phyloP scores from a whole-genome alignment of 2,113 vertebrate species.

The Perca schrenkii region DNA sequence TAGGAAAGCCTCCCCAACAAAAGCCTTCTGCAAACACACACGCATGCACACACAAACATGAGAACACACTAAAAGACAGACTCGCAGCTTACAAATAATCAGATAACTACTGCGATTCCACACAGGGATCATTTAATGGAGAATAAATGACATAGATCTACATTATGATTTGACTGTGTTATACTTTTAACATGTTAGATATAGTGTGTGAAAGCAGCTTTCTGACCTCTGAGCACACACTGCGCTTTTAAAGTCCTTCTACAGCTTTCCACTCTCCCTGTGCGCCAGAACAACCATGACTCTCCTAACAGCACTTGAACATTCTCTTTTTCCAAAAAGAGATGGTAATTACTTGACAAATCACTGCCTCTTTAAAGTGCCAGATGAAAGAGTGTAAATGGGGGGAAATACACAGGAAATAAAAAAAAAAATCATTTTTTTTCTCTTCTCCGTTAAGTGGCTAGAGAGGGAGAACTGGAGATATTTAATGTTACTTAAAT shows the following conservation, averaged over 20 bases:
- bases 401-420: conserved; percentile 71
- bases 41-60: conserved; percentile 3
- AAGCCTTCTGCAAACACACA: conserved; percentile 41
- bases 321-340: conserved; percentile 64
- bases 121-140: conserved; percentile 39
- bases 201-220: conserved; percentile 38
- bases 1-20: conserved; percentile 66
- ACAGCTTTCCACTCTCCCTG: conserved; percentile 23
- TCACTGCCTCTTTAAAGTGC: conserved; percentile 75
- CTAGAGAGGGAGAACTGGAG: conserved; percentile 71
- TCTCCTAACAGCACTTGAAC: conserved; percentile 68
- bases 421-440: conserved; percentile 67
- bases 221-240: conserved; percentile 39
- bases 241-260: conserved; percentile 58
- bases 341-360: conserved; percentile 81
- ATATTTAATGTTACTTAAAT: conserved; percentile 85
- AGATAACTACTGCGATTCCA: conserved; percentile 44
- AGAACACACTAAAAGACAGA: conserved; percentile 16
- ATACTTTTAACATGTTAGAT: conserved; percentile 31
- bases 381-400: conserved; percentile 78
- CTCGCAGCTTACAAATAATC: conserved; percentile 31
- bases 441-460: conserved; percentile 67
- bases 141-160: conserved; percentile 46
- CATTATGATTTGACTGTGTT: conserved; percentile 34
- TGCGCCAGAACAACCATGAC: conserved; percentile 33